phyloP scores from a whole-genome alignment of 2,888 invertebrate species.

The Stenodera caucasica region DNA sequence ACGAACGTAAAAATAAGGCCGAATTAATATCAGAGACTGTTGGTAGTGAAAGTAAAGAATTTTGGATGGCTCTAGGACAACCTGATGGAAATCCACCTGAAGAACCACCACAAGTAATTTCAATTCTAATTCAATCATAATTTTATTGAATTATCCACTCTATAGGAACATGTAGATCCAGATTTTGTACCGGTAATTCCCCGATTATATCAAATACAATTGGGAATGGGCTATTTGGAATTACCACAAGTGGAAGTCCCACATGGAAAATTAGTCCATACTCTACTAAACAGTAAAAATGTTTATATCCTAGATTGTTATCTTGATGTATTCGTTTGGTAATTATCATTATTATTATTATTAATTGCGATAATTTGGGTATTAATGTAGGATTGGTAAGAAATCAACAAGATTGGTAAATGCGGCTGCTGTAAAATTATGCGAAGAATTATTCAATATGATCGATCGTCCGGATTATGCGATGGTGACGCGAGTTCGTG shows the following conservation, averaged over 20 bases:
- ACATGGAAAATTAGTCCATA: constrained; percentile 74
- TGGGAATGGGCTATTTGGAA: constrained; percentile 98
- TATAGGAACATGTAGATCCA: constrained; percentile 71
- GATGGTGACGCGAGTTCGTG: constrained; percentile 84
- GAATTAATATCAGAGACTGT: constrained; percentile 84
- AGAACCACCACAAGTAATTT: constrained; percentile 54
- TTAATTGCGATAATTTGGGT: background rate
- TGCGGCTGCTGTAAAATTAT: constrained; percentile 95
- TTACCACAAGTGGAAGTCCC: constrained; percentile 88
- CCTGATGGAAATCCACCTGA: constrained; percentile 59
- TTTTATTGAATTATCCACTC: constrained; percentile 17
- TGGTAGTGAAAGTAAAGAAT: constrained; percentile 80
- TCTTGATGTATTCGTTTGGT: constrained; percentile 95
- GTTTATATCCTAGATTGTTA: constrained; percentile 97
- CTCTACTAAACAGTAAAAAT: constrained; percentile 82
- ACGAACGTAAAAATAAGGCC: constrained; percentile 93
- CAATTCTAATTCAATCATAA: constrained; percentile 15
- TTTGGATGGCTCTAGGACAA: constrained; percentile 76
- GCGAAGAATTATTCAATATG: constrained; percentile 95
- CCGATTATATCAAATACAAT: constrained; percentile 88
- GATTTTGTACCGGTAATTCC: constrained; percentile 69
- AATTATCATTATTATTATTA: constrained; percentile 39
- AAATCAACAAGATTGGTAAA: constrained; percentile 94
- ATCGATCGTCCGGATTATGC: constrained; percentile 86
- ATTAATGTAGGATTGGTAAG: constrained; percentile 81